Evolutionary conservation across 2,888 invertebrate genomes (phyloP).

Genomic region (Acronicta alni): DNA sequence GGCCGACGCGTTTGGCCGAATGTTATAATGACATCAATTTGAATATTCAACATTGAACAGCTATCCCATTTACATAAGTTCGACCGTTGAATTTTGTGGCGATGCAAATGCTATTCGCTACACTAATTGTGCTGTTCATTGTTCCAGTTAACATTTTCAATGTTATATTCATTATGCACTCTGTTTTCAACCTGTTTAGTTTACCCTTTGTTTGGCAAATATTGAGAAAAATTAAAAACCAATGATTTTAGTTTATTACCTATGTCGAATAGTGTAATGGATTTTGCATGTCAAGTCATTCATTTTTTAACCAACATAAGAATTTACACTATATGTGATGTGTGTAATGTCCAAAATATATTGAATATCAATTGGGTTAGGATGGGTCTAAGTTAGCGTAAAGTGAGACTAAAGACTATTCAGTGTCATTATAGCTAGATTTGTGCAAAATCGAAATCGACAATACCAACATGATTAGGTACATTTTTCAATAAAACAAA

Average conservation of each 20-base stretch:
- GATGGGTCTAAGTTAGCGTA: too few relatives aligned
- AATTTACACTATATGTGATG: too few relatives aligned
- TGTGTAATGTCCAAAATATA: too few relatives aligned
- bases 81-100: conserved; percentile 87
- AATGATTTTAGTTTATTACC: neutral
- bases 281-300: neutral
- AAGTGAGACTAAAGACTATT: too few relatives aligned
- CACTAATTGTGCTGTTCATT: conserved; percentile 84
- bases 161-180: conserved; percentile 50
- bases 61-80: conserved; percentile 88
- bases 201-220: conserved; percentile 13
- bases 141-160: conserved; percentile 69
- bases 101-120: conserved; percentile 82
- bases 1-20: conserved; percentile 81
- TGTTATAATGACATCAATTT: conserved; percentile 90
- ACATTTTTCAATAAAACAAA: conserved; percentile 33
- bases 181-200: conserved; percentile 33
- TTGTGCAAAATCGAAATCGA: conserved; percentile 9
- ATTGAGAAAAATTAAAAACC: conserved; percentile 6
- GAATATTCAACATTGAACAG: conserved; percentile 89
- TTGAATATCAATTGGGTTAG: too few relatives aligned
- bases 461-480: neutral
- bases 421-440: neutral
- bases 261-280: neutral
- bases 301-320: too few relatives aligned